Percentiles rank a stretch among this genome's conserved stretches.
These are phyloP conservation scores for Eristalis arbustorum DNA, from an alignment of 2,888 invertebrate genomes.

Conservation along the genomic window DNA sequence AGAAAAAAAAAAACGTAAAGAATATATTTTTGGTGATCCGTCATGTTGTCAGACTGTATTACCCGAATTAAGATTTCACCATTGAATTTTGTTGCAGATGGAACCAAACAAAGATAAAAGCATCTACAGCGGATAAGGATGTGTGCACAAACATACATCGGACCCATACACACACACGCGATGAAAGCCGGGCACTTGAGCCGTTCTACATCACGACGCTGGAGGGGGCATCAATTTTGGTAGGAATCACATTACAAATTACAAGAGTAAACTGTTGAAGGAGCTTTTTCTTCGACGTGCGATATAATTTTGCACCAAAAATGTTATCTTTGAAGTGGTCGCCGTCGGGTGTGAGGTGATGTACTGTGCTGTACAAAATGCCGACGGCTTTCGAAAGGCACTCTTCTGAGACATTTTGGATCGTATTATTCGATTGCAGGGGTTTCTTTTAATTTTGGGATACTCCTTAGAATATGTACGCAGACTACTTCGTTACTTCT, in stretches of 20 bases:
- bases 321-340: not conserved
- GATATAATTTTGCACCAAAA: not conserved
- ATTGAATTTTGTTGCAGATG: conserved; percentile 76
- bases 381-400: not conserved
- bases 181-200: conserved; percentile 26
- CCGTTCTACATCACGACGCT: not conserved
- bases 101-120: conserved; percentile 73
- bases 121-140: conserved; percentile 56
- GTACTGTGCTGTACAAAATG: not conserved
- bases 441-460: not conserved
- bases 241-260: not conserved
- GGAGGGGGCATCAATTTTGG: not conserved
- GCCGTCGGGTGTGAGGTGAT: not conserved
- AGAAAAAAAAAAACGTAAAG: conserved; percentile 3
- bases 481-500: too few species aligned
- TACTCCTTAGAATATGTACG: too few species aligned
- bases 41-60: conserved; percentile 81
- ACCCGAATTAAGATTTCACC: conserved; percentile 81
- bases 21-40: conserved; percentile 78
- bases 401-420: too few species aligned
- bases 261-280: not conserved
- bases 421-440: not conserved
- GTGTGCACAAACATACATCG: not conserved
- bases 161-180: not conserved
- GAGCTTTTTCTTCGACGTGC: not conserved